These are phyloP conservation scores for Euclidia mi DNA, from an alignment of 2,888 invertebrate species.

Conservation along the genomic window DNA sequence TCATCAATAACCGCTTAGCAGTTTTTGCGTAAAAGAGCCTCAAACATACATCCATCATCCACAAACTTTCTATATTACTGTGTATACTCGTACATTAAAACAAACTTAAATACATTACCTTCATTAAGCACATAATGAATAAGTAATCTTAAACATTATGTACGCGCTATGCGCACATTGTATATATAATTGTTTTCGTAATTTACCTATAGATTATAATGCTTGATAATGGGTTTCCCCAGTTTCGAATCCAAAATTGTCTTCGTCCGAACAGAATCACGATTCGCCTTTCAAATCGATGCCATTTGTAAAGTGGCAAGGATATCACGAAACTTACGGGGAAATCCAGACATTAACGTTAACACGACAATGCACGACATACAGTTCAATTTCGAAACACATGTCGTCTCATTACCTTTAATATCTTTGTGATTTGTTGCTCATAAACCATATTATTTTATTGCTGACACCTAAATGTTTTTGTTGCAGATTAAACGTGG, in stretches of 20 bases:
- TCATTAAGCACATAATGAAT: too few relatives aligned
- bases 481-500: slow-evolving; percentile 77
- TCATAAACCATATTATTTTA: slow-evolving; percentile 3
- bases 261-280: slow-evolving; percentile 76
- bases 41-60: too few relatives aligned
- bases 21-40: too few relatives aligned
- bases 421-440: slow-evolving; percentile 15
- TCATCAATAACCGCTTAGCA: too few relatives aligned
- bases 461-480: slow-evolving; percentile 32
- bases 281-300: slow-evolving; percentile 86
- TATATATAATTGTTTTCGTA: slow-evolving; percentile 20
- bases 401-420: slow-evolving; percentile 12
- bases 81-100: too few relatives aligned
- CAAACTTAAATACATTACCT: too few relatives aligned
- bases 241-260: slow-evolving; percentile 72
- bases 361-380: slow-evolving; percentile 61
- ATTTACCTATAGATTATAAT: slow-evolving; percentile 29
- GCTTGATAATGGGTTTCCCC: slow-evolving; percentile 68
- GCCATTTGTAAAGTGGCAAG: slow-evolving; percentile 83
- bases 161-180: slow-evolving; percentile 1
- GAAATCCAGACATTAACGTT: slow-evolving; percentile 80
- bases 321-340: slow-evolving; percentile 81
- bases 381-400: slow-evolving; percentile 58
- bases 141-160: too few relatives aligned
- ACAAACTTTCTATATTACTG: too few relatives aligned